Evolutionary conservation across 2,113 vertebrate genomes (phyloP).

Genomic region (Eulemur macaco): DNA sequence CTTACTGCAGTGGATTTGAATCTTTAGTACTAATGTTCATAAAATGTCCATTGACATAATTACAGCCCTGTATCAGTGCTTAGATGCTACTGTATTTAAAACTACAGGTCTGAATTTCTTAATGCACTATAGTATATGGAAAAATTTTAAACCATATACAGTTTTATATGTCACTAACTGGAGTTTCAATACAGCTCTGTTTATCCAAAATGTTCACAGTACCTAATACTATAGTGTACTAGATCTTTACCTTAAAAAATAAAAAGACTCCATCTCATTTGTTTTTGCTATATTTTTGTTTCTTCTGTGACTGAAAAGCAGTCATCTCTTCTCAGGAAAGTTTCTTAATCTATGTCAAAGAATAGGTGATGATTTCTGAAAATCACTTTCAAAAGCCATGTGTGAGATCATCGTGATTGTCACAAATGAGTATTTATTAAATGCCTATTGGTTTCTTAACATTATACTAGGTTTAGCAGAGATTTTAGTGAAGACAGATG

Average conservation of each 20-base stretch:
- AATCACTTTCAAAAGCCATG: slow-evolving; percentile 57
- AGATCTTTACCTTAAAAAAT: slow-evolving; percentile 5
- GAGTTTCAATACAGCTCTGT: not conserved
- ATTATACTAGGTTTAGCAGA: slow-evolving; percentile 30
- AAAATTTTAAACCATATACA: slow-evolving; percentile 6
- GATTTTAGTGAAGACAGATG: slow-evolving; percentile 30
- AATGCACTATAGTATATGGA: not conserved
- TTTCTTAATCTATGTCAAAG: slow-evolving; percentile 54
- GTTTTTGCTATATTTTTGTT: slow-evolving; percentile 54
- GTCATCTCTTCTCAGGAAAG: slow-evolving; percentile 5
- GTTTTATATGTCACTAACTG: slow-evolving; percentile 35
- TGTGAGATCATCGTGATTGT: slow-evolving; percentile 38
- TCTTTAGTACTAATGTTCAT: slow-evolving; percentile 69
- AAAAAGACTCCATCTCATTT: not conserved
- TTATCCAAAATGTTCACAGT: slow-evolving; percentile 13
- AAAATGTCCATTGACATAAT: slow-evolving; percentile 77
- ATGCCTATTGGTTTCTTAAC: slow-evolving; percentile 33
- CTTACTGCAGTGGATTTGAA: slow-evolving; percentile 75
- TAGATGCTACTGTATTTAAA: slow-evolving; percentile 74
- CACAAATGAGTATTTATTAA: slow-evolving; percentile 69
- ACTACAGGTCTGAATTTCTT: slow-evolving; percentile 61
- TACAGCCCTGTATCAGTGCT: slow-evolving; percentile 69
- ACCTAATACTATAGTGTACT: not conserved
- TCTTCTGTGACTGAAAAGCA: slow-evolving; percentile 49
- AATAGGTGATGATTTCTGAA: slow-evolving; percentile 65